Conservation (phyloP, 2,797 vertebrate genomes). For the Sebastes matsubarae region DNA sequence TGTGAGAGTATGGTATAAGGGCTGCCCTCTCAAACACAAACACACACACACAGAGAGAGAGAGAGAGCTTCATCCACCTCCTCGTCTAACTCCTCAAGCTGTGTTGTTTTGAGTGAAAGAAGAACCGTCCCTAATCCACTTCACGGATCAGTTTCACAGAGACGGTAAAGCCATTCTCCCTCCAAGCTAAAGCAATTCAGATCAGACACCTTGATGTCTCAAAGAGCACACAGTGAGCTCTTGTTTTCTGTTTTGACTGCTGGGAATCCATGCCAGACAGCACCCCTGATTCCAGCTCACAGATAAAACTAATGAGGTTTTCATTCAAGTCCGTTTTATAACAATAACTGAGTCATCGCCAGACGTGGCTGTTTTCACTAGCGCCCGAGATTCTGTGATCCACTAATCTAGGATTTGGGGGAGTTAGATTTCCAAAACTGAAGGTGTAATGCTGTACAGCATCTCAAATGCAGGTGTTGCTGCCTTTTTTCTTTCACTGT, state of each 20-base stretch:
- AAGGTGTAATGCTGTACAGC: conserved; percentile 58
- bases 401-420: conserved; percentile 70
- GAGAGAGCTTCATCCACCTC: conserved; percentile 63
- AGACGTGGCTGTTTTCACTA: conserved; percentile 73
- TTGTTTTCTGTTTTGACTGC: conserved; percentile 86
- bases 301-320: conserved; percentile 83
- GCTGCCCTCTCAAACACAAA: conserved; percentile 47
- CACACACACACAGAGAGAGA: conserved; percentile 21
- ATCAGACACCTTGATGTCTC: conserved; percentile 85
- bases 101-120: conserved; percentile 84
- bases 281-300: conserved; percentile 79
- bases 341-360: conserved; percentile 76
- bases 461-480: conserved; percentile 60
- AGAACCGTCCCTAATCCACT: conserved; percentile 84
- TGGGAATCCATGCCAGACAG: conserved; percentile 80
- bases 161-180: conserved; percentile 81
- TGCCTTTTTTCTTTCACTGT: conserved; percentile 40
- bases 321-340: conserved; percentile 76
- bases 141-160: conserved; percentile 83
- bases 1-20: conserved; percentile 14
- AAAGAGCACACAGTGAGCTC: conserved; percentile 83
- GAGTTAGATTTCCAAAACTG: conserved; percentile 63
- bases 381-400: conserved; percentile 67
- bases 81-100: conserved; percentile 72
- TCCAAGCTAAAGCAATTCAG: conserved; percentile 82